A percentile compares a stretch with the other conserved stretches of the same genome.
Conservation (phyloP, 1,140 invertebrate genomes). For the Bradysia coprophila region DNA sequence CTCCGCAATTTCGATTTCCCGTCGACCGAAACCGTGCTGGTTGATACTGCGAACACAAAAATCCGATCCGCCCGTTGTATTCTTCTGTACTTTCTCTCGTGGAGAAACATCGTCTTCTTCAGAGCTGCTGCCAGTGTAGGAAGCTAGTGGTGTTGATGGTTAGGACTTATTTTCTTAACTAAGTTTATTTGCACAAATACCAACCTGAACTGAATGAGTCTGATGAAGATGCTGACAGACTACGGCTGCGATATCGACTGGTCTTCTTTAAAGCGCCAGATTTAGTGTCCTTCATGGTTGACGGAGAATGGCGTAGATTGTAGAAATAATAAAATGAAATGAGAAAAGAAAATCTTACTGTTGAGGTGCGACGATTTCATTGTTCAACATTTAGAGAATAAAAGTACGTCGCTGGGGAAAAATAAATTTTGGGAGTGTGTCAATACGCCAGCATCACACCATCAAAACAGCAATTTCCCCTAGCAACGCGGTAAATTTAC, state of each 20-base stretch:
- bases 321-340: background rate
- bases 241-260: slow-evolving; percentile 67
- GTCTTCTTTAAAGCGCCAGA: slow-evolving; percentile 54
- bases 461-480: too few relatives aligned
- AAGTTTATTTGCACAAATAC: background rate
- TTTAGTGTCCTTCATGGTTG: slow-evolving; percentile 11
- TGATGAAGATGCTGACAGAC: slow-evolving; percentile 80
- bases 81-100: slow-evolving; percentile 62
- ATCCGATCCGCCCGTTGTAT: slow-evolving; percentile 54
- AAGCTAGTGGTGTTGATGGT: slow-evolving; percentile 40
- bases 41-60: slow-evolving; percentile 82
- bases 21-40: slow-evolving; percentile 70
- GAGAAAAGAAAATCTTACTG: background rate
- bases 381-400: background rate
- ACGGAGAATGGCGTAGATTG: background rate
- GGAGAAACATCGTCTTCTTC: slow-evolving; percentile 40
- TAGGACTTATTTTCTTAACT: background rate
- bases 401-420: too few relatives aligned
- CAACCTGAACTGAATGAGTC: slow-evolving; percentile 76
- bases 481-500: too few relatives aligned
- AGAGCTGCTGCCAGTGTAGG: slow-evolving; percentile 77
- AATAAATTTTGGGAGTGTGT: too few relatives aligned
- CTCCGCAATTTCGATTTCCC: slow-evolving; percentile 94
- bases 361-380: background rate
- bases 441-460: too few relatives aligned